phyloP scores from a whole-genome alignment of 2,888 invertebrate species.

The Pristionchus arcanus region DNA sequence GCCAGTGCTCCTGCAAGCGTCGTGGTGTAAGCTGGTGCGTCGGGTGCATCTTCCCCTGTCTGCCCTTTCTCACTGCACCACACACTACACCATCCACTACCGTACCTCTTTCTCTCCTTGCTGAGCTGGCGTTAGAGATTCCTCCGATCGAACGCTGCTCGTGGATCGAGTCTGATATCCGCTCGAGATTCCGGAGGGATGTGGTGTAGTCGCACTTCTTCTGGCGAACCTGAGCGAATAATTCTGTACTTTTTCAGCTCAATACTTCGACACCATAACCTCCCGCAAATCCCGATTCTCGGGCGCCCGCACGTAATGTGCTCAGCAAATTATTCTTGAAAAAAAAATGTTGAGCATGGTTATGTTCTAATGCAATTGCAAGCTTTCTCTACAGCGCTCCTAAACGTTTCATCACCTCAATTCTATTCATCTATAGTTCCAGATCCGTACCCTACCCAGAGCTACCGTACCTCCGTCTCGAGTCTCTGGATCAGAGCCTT shows the following conservation, averaged over 20 bases:
- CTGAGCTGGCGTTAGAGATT: constrained; percentile 35
- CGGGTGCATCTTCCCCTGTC: not conserved
- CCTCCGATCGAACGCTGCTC: constrained; percentile 71
- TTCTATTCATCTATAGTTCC: too few species aligned
- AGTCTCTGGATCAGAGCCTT: constrained; percentile 73
- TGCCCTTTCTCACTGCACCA: not conserved
- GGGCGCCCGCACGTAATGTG: too few species aligned
- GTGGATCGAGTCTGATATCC: constrained; percentile 77
- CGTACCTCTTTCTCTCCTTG: constrained; percentile 51
- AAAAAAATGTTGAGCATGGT: too few species aligned
- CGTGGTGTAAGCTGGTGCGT: not conserved
- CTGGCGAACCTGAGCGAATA: constrained; percentile 68
- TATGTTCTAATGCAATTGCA: too few species aligned
- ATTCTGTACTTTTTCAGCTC: too few species aligned
- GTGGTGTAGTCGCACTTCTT: constrained; percentile 78
- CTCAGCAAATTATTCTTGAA: too few species aligned
- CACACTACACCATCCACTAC: constrained; percentile 12
- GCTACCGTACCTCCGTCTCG: constrained; percentile 69
- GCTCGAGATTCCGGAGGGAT: constrained; percentile 75
- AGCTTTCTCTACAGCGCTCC: too few species aligned
- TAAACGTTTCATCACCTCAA: too few species aligned
- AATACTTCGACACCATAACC: too few species aligned
- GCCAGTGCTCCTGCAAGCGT: not conserved
- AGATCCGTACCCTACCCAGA: not conserved
- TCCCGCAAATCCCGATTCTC: too few species aligned